phyloP scores from a whole-genome alignment of 2,888 invertebrate genomes.

The Chrysopilus asiliformis region DNA sequence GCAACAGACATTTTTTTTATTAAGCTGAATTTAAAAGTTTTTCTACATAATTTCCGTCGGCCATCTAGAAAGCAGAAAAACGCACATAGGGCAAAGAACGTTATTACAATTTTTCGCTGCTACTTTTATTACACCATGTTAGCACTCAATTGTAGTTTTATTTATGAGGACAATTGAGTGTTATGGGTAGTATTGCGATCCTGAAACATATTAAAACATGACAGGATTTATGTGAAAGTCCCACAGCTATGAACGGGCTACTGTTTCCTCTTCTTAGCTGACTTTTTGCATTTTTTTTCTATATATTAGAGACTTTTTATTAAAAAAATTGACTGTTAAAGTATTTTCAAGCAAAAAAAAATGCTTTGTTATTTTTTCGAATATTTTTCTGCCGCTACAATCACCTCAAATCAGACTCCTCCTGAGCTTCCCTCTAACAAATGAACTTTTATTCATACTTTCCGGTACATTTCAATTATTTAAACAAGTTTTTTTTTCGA shows the following conservation, averaged over 20 bases:
- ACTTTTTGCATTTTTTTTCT: too few relatives aligned
- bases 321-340: too few relatives aligned
- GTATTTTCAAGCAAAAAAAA: constrained; percentile 1
- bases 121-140: constrained; percentile 8
- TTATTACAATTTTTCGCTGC: too few relatives aligned
- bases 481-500: constrained; percentile 13
- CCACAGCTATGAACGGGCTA: constrained; percentile 5
- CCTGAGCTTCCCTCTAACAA: constrained; percentile 7
- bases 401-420: too few relatives aligned
- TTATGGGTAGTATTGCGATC: constrained; percentile 11
- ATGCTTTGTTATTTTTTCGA: too few relatives aligned
- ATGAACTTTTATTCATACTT: constrained; percentile 13
- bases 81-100: too few relatives aligned
- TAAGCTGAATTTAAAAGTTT: too few relatives aligned
- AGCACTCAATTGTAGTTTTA: constrained; percentile 16
- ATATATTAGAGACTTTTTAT: too few relatives aligned
- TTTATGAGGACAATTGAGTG: constrained; percentile 15
- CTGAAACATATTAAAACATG: constrained; percentile 12
- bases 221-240: constrained; percentile 14
- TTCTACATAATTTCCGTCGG: too few relatives aligned
- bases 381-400: too few relatives aligned
- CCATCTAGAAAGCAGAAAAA: too few relatives aligned
- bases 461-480: constrained; percentile 15
- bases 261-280: not conserved
- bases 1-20: too few relatives aligned